Base-by-base conservation (phyloP, 64 coral and sea anemone species). In the Montipora cactus region DNA sequence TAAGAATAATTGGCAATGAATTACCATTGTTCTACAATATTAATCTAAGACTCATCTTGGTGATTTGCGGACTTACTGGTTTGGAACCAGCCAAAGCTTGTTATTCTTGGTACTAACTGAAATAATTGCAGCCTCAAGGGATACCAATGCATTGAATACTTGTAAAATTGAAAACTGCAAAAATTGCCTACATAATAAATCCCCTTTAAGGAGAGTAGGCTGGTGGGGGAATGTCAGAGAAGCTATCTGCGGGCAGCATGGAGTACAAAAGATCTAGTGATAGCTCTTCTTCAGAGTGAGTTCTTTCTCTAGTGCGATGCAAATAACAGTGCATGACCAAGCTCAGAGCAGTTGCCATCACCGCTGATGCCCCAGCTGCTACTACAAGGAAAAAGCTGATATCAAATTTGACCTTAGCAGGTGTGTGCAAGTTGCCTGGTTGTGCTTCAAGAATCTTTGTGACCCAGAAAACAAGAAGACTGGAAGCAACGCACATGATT, bases 261-360 rank as follows among this genome's bases (percentile, higher is more conserved):
- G 98, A 96, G 48, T 94, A 96, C 98, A 99, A 96, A 15, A 99
- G 90, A 25, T 98, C 98, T 61, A 96, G 77, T 15, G 97, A 77
- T 49, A 98, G 78, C 47, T 96, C 94, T 15, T 99, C 98, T 79
- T 95, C 96, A 53, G 90, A 89, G 21, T 61, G 92, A 80, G 87
- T 89, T 75, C 76, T 80, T 37, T 82, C 21, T 90, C 90, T 84
- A 6, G 79, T 80, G 15, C 87, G 78, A 5, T 92, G 93, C 62
- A 90, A 87, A 74, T 83, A 91, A 73, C 95, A 81, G 45, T 94
- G 95, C 71, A 95, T 95, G 12, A 98, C 80, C 74, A 98, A 87
- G 75, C 96, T 94, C 66, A 98, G 87, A 14, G 84, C 93, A 93
- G 96, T 95, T 48, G 96, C 96, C 67, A 98, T 51, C 59, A 98